Evolutionary conservation across 2,113 vertebrate genomes (phyloP).

Genomic region (Clinocottus analis): DNA sequence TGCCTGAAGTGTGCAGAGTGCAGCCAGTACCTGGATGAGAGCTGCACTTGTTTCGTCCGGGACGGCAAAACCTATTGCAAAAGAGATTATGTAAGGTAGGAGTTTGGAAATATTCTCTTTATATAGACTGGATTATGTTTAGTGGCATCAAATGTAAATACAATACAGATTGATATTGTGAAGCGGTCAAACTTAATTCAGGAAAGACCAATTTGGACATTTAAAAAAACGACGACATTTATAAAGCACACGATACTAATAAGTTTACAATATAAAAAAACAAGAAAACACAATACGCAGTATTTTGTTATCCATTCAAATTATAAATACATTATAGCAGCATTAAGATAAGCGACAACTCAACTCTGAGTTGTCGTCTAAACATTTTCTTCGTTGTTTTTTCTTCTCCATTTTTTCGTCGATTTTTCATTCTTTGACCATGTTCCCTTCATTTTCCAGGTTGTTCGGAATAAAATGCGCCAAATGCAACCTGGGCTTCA

Average conservation of each 20-base stretch:
- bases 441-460: conserved; percentile 76
- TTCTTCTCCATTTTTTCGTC: too few species aligned
- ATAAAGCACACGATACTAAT: neutral
- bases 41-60: conserved; percentile 95
- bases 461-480: conserved; percentile 94
- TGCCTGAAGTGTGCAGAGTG: conserved; percentile 97
- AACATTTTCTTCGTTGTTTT: conserved; percentile 1
- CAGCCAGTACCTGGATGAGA: conserved; percentile 94
- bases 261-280: neutral
- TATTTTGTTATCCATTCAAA: neutral
- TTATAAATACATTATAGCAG: neutral
- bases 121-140: neutral
- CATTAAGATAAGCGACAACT: neutral
- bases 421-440: neutral
- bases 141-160: neutral
- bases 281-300: neutral
- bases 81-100: conserved; percentile 95
- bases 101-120: conserved; percentile 15
- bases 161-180: neutral
- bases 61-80: conserved; percentile 98
- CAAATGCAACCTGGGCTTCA: conserved; percentile 91
- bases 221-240: neutral
- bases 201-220: neutral
- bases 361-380: neutral
- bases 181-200: neutral